These are phyloP conservation scores for Thymallus thymallus DNA, from an alignment of 2,113 vertebrate species.

Conservation along the genomic window DNA sequence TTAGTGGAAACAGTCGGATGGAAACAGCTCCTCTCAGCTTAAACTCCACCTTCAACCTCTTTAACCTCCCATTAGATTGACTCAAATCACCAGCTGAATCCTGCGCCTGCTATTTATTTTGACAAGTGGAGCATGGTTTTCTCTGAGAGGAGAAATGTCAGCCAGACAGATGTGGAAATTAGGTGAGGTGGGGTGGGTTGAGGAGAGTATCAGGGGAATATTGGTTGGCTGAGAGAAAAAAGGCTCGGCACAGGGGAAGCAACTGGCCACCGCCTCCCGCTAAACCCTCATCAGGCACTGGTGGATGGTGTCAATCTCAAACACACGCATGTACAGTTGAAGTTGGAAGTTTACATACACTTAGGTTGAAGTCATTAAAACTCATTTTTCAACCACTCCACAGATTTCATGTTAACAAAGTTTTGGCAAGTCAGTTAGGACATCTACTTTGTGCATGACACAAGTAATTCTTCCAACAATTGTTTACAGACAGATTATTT, in stretches of 20 bases:
- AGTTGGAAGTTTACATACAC: too few relatives aligned
- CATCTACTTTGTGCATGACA: too few relatives aligned
- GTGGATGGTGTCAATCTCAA: too few relatives aligned
- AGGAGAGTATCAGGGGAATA: too few relatives aligned
- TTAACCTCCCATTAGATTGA: neutral
- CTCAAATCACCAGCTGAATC: slow-evolving; percentile 55
- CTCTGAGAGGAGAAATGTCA: slow-evolving; percentile 47
- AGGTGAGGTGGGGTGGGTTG: slow-evolving; percentile 15
- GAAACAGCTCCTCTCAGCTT: slow-evolving; percentile 57
- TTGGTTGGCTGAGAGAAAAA: neutral
- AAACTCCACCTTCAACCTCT: slow-evolving; percentile 20
- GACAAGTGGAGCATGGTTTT: slow-evolving; percentile 37
- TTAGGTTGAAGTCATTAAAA: too few relatives aligned
- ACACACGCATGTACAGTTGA: slow-evolving; percentile 18
- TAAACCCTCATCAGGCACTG: too few relatives aligned
- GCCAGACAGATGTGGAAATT: slow-evolving; percentile 48
- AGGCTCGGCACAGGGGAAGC: slow-evolving; percentile 21
- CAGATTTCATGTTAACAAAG: too few relatives aligned
- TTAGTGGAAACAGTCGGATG: slow-evolving; percentile 70
- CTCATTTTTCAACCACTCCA: too few relatives aligned
- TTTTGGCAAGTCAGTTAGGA: too few relatives aligned
- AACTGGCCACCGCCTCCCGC: too few relatives aligned
- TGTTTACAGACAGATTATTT: too few relatives aligned
- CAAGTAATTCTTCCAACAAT: too few relatives aligned
- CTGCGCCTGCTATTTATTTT: slow-evolving; percentile 26